These are phyloP conservation scores for Campylorhamphus procurvoides DNA, from an alignment of 2,113 vertebrate species.

Conservation along the genomic window DNA sequence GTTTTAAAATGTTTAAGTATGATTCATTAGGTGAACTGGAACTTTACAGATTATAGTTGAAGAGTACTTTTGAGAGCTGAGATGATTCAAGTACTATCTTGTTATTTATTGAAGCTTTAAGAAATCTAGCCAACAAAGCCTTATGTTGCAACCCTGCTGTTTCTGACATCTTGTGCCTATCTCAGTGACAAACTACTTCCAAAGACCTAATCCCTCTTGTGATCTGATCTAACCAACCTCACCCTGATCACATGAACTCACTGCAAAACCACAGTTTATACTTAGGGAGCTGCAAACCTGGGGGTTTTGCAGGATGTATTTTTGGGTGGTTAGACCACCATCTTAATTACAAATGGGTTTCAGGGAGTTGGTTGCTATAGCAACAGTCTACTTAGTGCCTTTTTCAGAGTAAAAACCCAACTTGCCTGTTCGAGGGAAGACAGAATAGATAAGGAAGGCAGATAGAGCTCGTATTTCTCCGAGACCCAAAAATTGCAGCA, in stretches of 20 bases:
- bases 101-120: background rate
- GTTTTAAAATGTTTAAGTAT: background rate
- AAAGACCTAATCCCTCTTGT: background rate
- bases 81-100: background rate
- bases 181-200: background rate
- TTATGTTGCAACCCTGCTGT: background rate
- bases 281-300: background rate
- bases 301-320: background rate
- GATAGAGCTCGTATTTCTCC: background rate
- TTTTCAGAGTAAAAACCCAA: background rate
- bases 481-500: background rate
- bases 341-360: constrained; percentile 17
- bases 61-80: background rate
- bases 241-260: background rate
- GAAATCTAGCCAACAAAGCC: background rate
- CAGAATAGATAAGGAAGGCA: background rate
- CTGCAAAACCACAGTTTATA: background rate
- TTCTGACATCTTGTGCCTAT: background rate
- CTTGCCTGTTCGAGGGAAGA: background rate
- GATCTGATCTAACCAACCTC: background rate
- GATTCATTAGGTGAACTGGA: background rate
- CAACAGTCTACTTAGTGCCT: constrained; percentile 35
- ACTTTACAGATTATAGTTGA: background rate
- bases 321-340: background rate
- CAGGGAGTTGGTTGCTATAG: constrained; percentile 49